Evolutionary conservation across 2,113 vertebrate genomes (phyloP).

Genomic region (Lophochroa leadbeateri): DNA sequence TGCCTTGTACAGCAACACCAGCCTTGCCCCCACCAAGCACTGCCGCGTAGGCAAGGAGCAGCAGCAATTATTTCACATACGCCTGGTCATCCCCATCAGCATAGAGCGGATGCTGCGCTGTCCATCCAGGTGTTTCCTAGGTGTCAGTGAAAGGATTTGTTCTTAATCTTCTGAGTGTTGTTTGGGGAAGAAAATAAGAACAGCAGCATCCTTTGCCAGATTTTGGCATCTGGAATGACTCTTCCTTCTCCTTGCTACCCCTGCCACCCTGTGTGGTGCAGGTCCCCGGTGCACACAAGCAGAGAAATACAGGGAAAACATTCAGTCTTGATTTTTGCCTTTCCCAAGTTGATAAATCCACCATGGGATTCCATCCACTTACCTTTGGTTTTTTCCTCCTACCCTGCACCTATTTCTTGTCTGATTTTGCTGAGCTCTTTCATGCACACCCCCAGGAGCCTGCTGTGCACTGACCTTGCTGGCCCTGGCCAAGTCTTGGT

Average conservation of each 20-base stretch:
- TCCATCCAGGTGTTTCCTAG: fast-evolving
- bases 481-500: fast-evolving
- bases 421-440: not conserved
- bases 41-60: fast-evolving
- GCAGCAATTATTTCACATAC: fast-evolving
- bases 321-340: not conserved
- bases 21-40: not conserved
- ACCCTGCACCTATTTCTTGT: not conserved
- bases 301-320: not conserved
- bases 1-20: fast-evolving
- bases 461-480: fast-evolving
- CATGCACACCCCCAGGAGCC: not conserved
- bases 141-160: not conserved
- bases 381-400: not conserved
- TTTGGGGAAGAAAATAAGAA: not conserved
- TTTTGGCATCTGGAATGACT: not conserved
- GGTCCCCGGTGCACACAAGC: fast-evolving
- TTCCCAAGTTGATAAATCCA: not conserved
- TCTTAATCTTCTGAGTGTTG: not conserved
- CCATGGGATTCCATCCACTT: not conserved
- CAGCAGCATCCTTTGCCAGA: not conserved
- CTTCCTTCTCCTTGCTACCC: too few species aligned
- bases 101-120: fast-evolving
- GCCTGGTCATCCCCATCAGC: fast-evolving
- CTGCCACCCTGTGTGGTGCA: fast-evolving